Evolutionary conservation across 2,797 vertebrate genomes (phyloP).

Genomic region (Karalla daura): DNA sequence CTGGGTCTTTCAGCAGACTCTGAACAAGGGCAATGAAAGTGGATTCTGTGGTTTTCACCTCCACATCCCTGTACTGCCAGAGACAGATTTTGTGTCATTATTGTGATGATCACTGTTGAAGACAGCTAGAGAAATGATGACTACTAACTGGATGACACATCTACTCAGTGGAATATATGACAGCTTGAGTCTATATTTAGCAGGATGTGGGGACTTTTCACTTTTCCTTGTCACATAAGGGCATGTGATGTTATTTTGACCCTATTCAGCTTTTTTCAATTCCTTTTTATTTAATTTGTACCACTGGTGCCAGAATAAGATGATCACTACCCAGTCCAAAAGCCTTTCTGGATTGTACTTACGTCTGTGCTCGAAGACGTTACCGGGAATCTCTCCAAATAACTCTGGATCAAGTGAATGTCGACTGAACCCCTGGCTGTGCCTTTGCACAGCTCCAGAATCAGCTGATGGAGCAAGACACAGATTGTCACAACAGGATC

Average conservation of each 20-base stretch:
- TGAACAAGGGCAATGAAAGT: slow-evolving; percentile 86
- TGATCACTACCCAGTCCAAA: no score
- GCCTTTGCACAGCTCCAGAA: slow-evolving; percentile 83
- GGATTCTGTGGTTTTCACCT: slow-evolving; percentile 78
- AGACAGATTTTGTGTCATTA: slow-evolving; percentile 23
- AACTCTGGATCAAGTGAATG: slow-evolving; percentile 61
- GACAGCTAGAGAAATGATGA: no score
- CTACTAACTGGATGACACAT: no score
- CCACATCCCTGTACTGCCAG: slow-evolving; percentile 70
- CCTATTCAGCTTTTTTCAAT: no score
- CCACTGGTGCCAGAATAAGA: no score
- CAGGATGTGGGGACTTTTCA: no score
- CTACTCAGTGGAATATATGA: no score
- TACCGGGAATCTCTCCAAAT: slow-evolving; percentile 76
- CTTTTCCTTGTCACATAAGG: no score
- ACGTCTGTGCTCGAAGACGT: slow-evolving; percentile 58
- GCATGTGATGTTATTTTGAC: no score
- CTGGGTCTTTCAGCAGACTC: slow-evolving; percentile 81
- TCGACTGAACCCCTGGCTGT: slow-evolving; percentile 61
- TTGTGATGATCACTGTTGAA: not conserved
- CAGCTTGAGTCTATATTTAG: no score
- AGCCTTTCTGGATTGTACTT: slow-evolving; percentile 32
- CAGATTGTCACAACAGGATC: not conserved
- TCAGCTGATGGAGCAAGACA: slow-evolving; percentile 74
- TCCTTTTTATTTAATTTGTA: no score